Evolutionary conservation across 2,113 vertebrate species (phyloP).

Genomic region (Neopipo cinnamomea): DNA sequence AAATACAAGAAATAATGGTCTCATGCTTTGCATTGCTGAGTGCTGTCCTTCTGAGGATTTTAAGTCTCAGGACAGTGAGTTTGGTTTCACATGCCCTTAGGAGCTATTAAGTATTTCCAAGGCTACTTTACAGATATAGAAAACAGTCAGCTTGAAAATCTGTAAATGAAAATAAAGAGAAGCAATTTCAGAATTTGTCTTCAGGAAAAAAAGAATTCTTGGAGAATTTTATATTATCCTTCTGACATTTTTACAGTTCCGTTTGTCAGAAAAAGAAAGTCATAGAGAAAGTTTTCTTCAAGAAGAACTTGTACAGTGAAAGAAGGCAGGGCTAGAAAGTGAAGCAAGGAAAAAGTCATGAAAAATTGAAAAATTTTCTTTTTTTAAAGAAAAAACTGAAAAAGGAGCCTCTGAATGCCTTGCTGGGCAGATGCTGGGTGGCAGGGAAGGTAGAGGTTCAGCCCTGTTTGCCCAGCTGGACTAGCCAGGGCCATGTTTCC

Average conservation of each 20-base stretch:
- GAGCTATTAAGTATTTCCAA: background rate
- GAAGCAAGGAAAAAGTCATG: background rate
- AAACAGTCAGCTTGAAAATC: background rate
- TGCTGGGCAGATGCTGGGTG: background rate
- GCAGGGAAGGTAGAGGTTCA: accelerated
- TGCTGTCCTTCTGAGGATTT: background rate
- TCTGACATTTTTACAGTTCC: background rate
- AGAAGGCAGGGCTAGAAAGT: background rate
- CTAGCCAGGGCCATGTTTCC: accelerated
- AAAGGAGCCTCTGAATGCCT: accelerated
- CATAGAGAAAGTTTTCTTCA: background rate
- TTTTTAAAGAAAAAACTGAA: background rate
- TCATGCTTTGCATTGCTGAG: background rate
- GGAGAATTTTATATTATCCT: background rate
- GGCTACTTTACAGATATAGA: background rate
- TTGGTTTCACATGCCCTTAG: background rate
- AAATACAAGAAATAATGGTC: background rate
- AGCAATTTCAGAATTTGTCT: background rate
- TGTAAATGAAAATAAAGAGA: background rate
- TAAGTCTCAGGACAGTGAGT: background rate
- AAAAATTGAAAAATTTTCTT: background rate
- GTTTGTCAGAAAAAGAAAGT: background rate
- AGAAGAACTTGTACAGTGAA: background rate
- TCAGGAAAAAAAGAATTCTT: background rate
- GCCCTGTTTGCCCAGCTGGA: background rate